Percentiles rank a stretch among this genome's conserved stretches.
These are phyloP conservation scores for Trogon surrucura DNA, from an alignment of 2,113 vertebrate genomes.

Conservation along the genomic window DNA sequence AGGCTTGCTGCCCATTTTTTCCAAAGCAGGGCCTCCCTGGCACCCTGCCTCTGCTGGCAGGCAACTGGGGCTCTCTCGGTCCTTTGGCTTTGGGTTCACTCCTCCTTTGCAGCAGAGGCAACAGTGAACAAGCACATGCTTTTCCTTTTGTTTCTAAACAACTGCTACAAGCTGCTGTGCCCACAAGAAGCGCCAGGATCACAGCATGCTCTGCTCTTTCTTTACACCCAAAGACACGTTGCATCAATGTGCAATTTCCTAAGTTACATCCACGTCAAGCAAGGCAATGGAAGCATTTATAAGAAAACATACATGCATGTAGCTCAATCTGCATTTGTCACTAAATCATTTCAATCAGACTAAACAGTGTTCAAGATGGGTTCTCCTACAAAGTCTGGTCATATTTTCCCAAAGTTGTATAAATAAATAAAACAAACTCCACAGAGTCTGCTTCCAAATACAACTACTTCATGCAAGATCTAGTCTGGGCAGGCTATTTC, in stretches of 20 bases:
- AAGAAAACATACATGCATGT: background rate
- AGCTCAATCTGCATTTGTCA: constrained; percentile 25
- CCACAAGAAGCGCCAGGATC: constrained; percentile 31
- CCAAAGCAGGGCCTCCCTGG: constrained; percentile 52
- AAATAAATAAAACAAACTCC: constrained; percentile 36
- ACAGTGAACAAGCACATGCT: background rate
- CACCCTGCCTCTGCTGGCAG: constrained; percentile 47
- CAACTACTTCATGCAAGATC: constrained; percentile 8
- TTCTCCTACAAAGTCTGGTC: background rate
- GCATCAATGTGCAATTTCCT: constrained; percentile 40
- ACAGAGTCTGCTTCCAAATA: constrained; percentile 7
- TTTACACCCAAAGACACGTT: background rate
- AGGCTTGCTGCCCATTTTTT: constrained; percentile 47
- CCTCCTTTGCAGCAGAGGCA: constrained; percentile 41
- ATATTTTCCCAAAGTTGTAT: constrained; percentile 18
- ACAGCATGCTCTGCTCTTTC: constrained; percentile 49
- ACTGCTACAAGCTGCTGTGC: constrained; percentile 51
- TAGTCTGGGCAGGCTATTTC: background rate
- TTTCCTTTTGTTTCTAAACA: constrained; percentile 56
- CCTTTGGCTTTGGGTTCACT: constrained; percentile 17
- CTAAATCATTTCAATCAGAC: constrained; percentile 41
- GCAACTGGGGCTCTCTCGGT: constrained; percentile 38
- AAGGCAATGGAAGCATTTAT: constrained; percentile 47
- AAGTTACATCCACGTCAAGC: background rate
- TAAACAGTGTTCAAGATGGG: background rate